phyloP scores from a whole-genome alignment of 2,888 invertebrate species.

The Frankliniella intonsa region DNA sequence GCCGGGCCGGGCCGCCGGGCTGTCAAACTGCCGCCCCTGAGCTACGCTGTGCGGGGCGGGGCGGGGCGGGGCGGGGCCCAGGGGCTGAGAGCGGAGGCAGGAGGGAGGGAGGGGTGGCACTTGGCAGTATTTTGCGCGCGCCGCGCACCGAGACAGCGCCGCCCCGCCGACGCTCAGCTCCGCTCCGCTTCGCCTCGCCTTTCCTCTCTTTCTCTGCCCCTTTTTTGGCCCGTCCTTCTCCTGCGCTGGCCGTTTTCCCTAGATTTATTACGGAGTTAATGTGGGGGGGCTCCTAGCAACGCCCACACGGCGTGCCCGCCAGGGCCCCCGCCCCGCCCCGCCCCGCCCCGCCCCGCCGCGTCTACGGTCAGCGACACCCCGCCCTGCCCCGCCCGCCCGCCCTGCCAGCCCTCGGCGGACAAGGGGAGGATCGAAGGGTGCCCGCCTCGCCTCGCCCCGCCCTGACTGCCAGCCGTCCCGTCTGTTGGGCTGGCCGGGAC shows the following conservation, averaged over 20 bases:
- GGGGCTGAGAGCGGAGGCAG: too few species aligned
- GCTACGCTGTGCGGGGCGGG: neutral
- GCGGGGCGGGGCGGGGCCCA: neutral
- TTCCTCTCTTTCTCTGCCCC: neutral
- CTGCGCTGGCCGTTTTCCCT: neutral
- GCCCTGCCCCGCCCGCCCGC: neutral
- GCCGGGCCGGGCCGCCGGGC: neutral
- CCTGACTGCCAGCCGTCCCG: neutral
- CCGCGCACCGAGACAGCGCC: too few species aligned
- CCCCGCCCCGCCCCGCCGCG: neutral
- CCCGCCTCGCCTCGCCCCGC: neutral
- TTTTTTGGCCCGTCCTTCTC: neutral
- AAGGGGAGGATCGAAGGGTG: neutral
- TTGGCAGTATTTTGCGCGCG: too few species aligned
- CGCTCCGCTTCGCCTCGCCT: too few species aligned
- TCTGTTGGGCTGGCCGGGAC: too few species aligned
- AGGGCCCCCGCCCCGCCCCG: neutral
- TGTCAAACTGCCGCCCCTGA: neutral
- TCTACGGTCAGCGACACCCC: neutral
- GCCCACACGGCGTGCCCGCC: neutral
- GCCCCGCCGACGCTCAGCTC: too few species aligned
- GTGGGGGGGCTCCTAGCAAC: neutral
- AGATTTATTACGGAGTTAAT: conserved; percentile 23
- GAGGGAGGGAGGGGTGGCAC: neutral
- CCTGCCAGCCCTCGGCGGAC: neutral